phyloP scores from a whole-genome alignment of 1,140 invertebrate species.

The Tetranychus urticae region DNA sequence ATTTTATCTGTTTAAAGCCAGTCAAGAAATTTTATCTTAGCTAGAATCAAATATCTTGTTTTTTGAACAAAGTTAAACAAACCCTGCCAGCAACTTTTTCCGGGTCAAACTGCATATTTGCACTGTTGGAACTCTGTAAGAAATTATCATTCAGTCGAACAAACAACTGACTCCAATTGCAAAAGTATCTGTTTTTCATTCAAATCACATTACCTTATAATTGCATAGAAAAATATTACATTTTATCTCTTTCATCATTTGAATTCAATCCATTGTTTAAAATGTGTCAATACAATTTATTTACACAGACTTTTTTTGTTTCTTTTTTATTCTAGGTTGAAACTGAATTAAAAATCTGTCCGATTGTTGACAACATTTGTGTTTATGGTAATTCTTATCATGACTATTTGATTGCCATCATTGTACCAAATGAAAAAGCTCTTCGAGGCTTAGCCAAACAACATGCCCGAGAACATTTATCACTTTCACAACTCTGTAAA shows the following conservation, averaged over 20 bases:
- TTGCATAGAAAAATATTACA: too few species aligned
- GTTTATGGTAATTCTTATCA: constrained; percentile 67
- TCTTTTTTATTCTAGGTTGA: constrained; percentile 22
- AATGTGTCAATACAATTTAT: not conserved
- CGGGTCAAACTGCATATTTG: too few species aligned
- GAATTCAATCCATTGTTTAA: not conserved
- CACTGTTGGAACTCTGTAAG: too few species aligned
- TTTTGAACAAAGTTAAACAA: too few species aligned
- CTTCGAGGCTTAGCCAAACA: constrained; percentile 39
- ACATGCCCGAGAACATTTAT: constrained; percentile 26
- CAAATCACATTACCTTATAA: too few species aligned
- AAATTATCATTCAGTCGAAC: too few species aligned
- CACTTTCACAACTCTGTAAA: not conserved
- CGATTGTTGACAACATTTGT: constrained; percentile 80
- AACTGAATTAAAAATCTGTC: constrained; percentile 70
- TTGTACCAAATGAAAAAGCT: constrained; percentile 49
- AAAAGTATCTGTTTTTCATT: too few species aligned
- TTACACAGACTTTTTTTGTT: not conserved
- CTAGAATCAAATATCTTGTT: too few species aligned
- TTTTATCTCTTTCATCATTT: not conserved
- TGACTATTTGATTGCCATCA: constrained; percentile 59
- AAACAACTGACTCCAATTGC: too few species aligned
- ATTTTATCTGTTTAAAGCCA: too few species aligned
- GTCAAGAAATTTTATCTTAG: too few species aligned
- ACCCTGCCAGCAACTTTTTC: too few species aligned